Base-by-base conservation (phyloP, 2,797 vertebrate genomes). In the Notolabrus celidotus region DNA sequence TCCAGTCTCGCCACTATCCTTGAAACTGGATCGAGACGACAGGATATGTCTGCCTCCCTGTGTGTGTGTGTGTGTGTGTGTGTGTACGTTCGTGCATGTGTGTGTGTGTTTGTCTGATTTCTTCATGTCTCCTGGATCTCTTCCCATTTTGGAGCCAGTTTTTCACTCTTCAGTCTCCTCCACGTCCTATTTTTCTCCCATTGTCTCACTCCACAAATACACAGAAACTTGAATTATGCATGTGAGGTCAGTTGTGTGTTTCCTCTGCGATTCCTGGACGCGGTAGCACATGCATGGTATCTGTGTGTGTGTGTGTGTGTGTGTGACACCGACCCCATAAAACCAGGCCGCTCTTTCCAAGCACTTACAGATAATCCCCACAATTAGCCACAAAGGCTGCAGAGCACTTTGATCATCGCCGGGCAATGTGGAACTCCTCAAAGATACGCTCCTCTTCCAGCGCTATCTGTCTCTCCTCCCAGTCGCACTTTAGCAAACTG, bases 341-440 rank as follows among this genome's bases (percentile, higher is more conserved):
- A 93, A 90, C 82, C 68, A 79, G 73, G 79, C 82, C 39, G 51
- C 79, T 80, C 89, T 91, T 90, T 89, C 86, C 77, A 89, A 88
- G 85, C 89, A 90, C 93, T 93, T 92, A 89, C 79, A 93, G 87
- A 94, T 94, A 93, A 94, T 94, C 93, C 90, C 87, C 85, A 89
- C 93, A 94, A 93, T 94, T 94, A 94, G 93, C 90, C 91, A 91
- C 81, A 85, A 90, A 93, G 92, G 90, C 90, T 79, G 74, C 84
- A 73, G 77, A 89, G 87, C 65, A 83, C 93, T 94, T 94, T 94
- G 92, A 95, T 94, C 93, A 92, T 82, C 78, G 47, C 67, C 15
- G 56, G 66, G 83, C 91, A 90, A 91, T 87, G 88, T 93, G 91
- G 84, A 91, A 90, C 87, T 90, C 85, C 80, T 94, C 90, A 91